phyloP scores from a whole-genome alignment of 2,113 vertebrate genomes.

The Micronycteris hirsuta region DNA sequence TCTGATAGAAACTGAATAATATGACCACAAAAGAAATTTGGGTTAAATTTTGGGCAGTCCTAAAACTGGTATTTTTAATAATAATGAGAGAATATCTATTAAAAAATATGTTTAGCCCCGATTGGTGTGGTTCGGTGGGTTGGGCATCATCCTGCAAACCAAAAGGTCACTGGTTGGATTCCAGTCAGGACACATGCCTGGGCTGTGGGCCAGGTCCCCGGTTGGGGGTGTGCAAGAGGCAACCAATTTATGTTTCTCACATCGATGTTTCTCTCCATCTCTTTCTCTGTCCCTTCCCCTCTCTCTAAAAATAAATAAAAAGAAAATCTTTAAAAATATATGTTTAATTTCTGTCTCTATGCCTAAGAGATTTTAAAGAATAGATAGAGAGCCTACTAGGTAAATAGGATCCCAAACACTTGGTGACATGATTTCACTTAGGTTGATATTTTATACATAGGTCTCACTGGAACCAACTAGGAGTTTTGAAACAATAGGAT shows the following conservation, averaged over 20 bases:
- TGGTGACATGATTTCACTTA: neutral
- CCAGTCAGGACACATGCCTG: too few species aligned
- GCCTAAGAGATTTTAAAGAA: neutral
- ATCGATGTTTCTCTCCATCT: too few species aligned
- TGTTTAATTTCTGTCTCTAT: neutral
- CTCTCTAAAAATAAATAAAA: too few species aligned
- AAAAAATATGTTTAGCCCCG: neutral
- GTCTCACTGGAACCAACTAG: neutral
- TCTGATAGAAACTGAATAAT: slow-evolving; percentile 5
- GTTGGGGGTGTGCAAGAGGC: too few species aligned
- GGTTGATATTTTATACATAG: neutral
- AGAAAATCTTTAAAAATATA: neutral
- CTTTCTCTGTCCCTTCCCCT: too few species aligned
- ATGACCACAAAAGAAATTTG: neutral
- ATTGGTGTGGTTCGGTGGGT: too few species aligned
- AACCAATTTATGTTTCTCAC: too few species aligned
- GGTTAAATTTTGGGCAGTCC: neutral
- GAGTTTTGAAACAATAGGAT: slow-evolving; percentile 24
- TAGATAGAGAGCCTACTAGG: neutral
- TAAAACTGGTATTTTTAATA: slow-evolving; percentile 11
- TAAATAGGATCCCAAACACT: neutral
- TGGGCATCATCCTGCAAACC: too few species aligned
- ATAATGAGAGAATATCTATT: neutral
- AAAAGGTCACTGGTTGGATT: too few species aligned
- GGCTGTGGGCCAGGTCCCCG: too few species aligned